Conservation (phyloP, 2,797 vertebrate species). For the Scolopax bukidnonensis region DNA sequence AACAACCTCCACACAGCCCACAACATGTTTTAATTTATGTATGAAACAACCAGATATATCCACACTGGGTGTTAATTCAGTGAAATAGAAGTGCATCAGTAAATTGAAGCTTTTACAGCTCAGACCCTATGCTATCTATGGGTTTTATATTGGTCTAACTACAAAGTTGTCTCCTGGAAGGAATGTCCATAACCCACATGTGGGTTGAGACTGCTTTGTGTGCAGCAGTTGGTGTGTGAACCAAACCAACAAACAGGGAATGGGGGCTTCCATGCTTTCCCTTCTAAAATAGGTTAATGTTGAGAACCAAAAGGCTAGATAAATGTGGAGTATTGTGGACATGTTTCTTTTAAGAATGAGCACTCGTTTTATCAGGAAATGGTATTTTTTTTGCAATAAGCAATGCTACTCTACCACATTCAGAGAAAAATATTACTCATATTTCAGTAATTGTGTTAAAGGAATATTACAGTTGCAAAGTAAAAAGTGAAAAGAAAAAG, state of each 20-base stretch:
- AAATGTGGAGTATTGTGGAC: not conserved
- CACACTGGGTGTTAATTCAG: not conserved
- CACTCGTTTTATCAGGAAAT: not conserved
- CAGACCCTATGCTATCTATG: not conserved
- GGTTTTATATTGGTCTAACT: not conserved
- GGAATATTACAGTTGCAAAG: not conserved
- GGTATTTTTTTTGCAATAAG: not conserved
- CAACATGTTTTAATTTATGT: not conserved
- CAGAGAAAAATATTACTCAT: not conserved
- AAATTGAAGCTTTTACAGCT: not conserved
- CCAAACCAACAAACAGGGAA: not conserved
- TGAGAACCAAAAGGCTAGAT: not conserved
- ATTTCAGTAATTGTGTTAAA: not conserved
- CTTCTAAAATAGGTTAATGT: not conserved
- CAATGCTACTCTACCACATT: not conserved
- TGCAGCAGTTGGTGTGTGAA: not conserved
- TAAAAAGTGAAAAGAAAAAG: not conserved
- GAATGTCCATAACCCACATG: not conserved
- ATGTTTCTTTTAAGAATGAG: not conserved
- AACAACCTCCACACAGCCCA: not conserved
- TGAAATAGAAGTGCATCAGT: not conserved
- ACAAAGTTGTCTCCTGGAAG: not conserved
- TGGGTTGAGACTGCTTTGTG: not conserved
- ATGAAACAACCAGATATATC: not conserved
- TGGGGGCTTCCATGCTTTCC: not conserved